Base-by-base conservation (phyloP, 2,888 invertebrate species). In the Drosophila sordidapex region DNA sequence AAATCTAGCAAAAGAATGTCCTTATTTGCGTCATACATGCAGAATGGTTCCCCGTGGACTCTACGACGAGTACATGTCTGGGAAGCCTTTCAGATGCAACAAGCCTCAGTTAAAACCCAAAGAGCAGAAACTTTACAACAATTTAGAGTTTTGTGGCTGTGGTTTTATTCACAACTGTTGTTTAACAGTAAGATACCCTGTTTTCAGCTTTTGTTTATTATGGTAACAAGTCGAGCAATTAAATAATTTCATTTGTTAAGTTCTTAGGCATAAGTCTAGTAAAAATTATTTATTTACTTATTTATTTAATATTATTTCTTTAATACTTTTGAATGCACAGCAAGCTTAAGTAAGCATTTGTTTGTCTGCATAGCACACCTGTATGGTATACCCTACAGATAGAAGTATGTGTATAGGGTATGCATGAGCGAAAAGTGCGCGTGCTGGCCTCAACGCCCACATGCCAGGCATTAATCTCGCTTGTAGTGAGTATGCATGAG, bases 381-480 rank as follows among this genome's bases (percentile, higher is more conserved):
- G 33, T 10, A 33, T 33, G 33, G 6, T 36, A 48, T 21, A 21
- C 43, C 63, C 46, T 2, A 33, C 35, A 15, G n/a, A 27, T 8
- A 2, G 27, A n/a, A 21, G 21, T 8, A 15, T 0, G 1, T 36
- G 43, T 57, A 25, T 27, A 74, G 78, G 81, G 70, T 81, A 81
- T 68, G 5, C 29, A 7, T 10, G 54, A 56, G 63, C 58, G 61
- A 31, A 62, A 65, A 74, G 70, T 62, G 81, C 79, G 79, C 79
- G 74, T 81, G 82, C 79, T 81, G 68, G 31, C 64, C 73, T 60
- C 65, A 70, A 70, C 87, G 80, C 85, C 89, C 86, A 89, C 89
- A 87, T 66, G 78, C 54, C 70, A 81, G 67, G 72, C 77, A 46
- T 62, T 61, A 27, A 64, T 52, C 56, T 69, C 64, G 77, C 59